Conservation (phyloP, 2,797 vertebrate species). For the Acipenser oxyrinchus region DNA sequence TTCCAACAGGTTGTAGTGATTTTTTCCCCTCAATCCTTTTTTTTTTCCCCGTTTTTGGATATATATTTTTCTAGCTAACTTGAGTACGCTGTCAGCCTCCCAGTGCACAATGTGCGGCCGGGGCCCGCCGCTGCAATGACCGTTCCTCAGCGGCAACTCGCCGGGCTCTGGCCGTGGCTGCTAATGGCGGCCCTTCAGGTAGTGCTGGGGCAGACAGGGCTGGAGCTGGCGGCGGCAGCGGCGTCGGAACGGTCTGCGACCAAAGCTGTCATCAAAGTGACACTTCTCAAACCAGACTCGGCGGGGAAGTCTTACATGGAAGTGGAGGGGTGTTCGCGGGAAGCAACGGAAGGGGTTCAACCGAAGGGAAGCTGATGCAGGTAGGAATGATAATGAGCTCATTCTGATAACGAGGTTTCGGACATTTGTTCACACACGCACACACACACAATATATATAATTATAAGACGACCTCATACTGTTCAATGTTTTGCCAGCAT, state of each 20-base stretch:
- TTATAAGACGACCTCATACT: too few species aligned
- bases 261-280: constrained; percentile 84
- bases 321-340: constrained; percentile 82
- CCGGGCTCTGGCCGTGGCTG: constrained; percentile 88
- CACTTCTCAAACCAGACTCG: constrained; percentile 76
- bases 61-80: constrained; percentile 1
- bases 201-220: constrained; percentile 66
- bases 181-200: constrained; percentile 86
- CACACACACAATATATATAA: too few species aligned
- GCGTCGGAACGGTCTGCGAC: constrained; percentile 73
- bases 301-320: constrained; percentile 61
- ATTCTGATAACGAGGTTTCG: too few species aligned
- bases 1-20: background rate
- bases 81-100: constrained; percentile 44
- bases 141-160: constrained; percentile 80
- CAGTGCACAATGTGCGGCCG: constrained; percentile 82
- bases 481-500: too few species aligned
- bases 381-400: constrained; percentile 45
- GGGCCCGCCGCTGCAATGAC: constrained; percentile 84
- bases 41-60: constrained; percentile 1
- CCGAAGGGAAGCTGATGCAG: constrained; percentile 92
- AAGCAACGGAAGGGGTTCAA: constrained; percentile 70
- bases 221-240: constrained; percentile 62
- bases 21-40: background rate
- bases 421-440: too few species aligned